Evolutionary conservation across 1,140 invertebrate genomes (phyloP).

Genomic region (Gonatopus flavifemur): DNA sequence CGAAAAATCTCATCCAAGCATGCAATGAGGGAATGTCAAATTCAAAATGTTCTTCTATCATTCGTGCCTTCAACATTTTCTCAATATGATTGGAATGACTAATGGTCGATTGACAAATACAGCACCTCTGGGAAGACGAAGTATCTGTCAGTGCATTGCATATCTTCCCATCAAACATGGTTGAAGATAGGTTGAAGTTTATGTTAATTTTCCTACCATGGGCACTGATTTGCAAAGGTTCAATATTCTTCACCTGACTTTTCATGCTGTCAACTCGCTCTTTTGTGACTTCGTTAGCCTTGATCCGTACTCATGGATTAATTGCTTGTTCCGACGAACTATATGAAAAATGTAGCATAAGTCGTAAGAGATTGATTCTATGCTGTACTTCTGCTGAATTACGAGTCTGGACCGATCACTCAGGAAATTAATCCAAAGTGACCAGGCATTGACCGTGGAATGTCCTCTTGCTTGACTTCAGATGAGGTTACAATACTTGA

Average conservation of each 20-base stretch:
- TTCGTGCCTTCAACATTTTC: conserved; percentile 10
- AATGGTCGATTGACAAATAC: conserved; percentile 38
- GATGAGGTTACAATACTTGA: no score
- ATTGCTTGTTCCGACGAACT: no score
- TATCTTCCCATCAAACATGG: conserved; percentile 53
- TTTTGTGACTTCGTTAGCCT: conserved; percentile 29
- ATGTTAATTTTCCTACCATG: conserved; percentile 17
- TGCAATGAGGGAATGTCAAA: conserved; percentile 43
- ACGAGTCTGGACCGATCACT: no score
- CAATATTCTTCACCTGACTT: conserved; percentile 4
- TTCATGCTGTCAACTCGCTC: conserved; percentile 25
- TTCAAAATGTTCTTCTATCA: conserved; percentile 18
- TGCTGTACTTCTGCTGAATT: no score
- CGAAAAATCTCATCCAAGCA: conserved; percentile 39
- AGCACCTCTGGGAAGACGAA: conserved; percentile 41
- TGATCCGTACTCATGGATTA: no score
- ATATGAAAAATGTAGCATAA: no score
- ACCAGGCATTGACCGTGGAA: no score
- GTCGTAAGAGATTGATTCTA: no score
- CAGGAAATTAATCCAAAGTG: no score
- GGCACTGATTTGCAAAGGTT: conserved; percentile 13
- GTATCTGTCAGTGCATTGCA: conserved; percentile 44
- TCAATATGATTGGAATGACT: conserved; percentile 40
- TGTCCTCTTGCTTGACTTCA: no score
- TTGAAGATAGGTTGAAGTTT: conserved; percentile 27